A percentile compares a stretch with the other conserved stretches of the same genome.
These are phyloP conservation scores for Alfaro cultratus DNA, from an alignment of 2,797 vertebrate species.

Conservation along the genomic window DNA sequence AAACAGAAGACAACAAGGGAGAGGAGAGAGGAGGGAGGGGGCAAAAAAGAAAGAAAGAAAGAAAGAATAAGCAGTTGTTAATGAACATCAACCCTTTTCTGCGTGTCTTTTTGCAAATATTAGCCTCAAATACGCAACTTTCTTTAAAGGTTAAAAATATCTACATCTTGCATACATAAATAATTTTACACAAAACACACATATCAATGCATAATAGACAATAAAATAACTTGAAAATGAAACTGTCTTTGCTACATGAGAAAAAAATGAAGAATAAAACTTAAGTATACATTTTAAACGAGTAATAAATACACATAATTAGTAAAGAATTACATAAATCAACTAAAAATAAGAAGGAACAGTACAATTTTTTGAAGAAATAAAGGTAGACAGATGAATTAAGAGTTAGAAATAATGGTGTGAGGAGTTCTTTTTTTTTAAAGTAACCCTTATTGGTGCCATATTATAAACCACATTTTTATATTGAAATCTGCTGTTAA, in stretches of 20 bases:
- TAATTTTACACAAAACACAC: background rate
- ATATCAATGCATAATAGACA: background rate
- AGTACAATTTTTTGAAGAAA: background rate
- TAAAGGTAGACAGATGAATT: background rate
- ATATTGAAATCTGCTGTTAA: background rate
- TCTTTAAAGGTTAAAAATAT: background rate
- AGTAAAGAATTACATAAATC: background rate
- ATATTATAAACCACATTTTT: too few relatives aligned
- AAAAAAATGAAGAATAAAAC: background rate
- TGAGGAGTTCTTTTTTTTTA: too few relatives aligned
- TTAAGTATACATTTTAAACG: background rate
- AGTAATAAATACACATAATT: background rate
- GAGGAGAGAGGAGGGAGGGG: background rate
- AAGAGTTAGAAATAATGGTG: background rate
- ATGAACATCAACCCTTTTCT: constrained; percentile 41
- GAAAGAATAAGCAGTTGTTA: constrained; percentile 43
- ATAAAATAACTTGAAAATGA: background rate
- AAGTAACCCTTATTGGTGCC: background rate
- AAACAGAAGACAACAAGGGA: constrained; percentile 73
- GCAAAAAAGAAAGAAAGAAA: constrained; percentile 3
- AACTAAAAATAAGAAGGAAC: background rate
- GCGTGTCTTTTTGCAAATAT: constrained; percentile 21
- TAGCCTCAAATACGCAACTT: constrained; percentile 8
- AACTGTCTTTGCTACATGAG: background rate
- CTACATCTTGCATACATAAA: background rate